These are phyloP conservation scores for Diplazon laetatorius DNA, from an alignment of 2,888 invertebrate genomes.

Conservation along the genomic window DNA sequence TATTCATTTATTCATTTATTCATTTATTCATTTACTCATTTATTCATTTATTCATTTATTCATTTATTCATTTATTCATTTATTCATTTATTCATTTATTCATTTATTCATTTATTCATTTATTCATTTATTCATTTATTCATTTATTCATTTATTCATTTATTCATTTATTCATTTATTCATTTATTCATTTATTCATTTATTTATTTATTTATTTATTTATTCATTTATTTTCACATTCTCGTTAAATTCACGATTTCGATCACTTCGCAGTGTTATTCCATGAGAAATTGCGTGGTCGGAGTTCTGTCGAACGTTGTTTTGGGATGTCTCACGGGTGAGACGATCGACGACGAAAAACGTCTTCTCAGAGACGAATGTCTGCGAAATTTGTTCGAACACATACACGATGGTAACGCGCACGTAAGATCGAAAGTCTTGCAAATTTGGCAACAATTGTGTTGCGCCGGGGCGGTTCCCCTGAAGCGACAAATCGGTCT, in stretches of 20 bases:
- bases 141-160: too few relatives aligned
- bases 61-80: too few relatives aligned
- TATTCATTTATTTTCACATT: slow-evolving; percentile 11
- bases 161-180: too few relatives aligned
- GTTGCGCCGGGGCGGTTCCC: slow-evolving; percentile 91
- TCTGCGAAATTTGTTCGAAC: slow-evolving; percentile 90
- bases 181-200: too few relatives aligned
- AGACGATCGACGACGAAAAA: slow-evolving; percentile 87
- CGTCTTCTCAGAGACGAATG: slow-evolving; percentile 90
- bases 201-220: too few relatives aligned
- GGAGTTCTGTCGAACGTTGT: slow-evolving; percentile 93
- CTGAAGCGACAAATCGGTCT: slow-evolving; percentile 87
- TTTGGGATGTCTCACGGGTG: slow-evolving; percentile 88
- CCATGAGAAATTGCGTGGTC: slow-evolving; percentile 91
- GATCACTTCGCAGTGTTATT: slow-evolving; percentile 82
- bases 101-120: too few relatives aligned
- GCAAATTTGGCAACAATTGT: slow-evolving; percentile 92
- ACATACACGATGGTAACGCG: slow-evolving; percentile 92
- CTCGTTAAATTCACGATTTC: slow-evolving; percentile 24
- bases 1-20: too few relatives aligned
- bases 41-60: too few relatives aligned
- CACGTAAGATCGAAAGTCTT: slow-evolving; percentile 93
- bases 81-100: too few relatives aligned
- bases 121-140: too few relatives aligned
- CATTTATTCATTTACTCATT: too few relatives aligned